Evolutionary conservation across 2,888 invertebrate genomes (phyloP), one percentile per base, ranked within the genome.

Genomic region (Periphyllus acericola): DNA sequence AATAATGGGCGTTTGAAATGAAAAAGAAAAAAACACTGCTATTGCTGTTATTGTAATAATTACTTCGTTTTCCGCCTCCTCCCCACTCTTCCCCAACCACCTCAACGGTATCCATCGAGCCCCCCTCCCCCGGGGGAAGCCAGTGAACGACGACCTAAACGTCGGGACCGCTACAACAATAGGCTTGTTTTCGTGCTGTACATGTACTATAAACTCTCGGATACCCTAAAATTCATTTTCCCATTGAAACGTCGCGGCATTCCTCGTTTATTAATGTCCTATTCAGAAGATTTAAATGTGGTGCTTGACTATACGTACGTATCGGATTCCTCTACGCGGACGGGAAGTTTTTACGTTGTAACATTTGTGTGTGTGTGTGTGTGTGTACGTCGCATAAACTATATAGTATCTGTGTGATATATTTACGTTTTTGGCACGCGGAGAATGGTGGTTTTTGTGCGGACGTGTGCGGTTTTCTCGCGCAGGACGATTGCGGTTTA

Each of bases 361-460:
- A 8, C 8, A 68, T n/a, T 68, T 25, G 8, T 25, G 3, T 19
- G 25, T 14, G 21, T 32, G 25, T 3, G 34, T 32, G 66, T 8
- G 34, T 36, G 55, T 5, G 25, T 17, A 29, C 60, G 34, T 82
- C 82, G n/a, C 83, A 83, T 32, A 74, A 83, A 74, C 83, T 83
- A n/a, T 55, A 21, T 55, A 74, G 52, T 55, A 34, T 83, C 55
- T 74, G 55, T 83, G 72, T 83, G 25, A 83, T 74, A 83, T n/a
- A 71, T 82, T 55, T 55, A 25, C 55, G 34, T 74, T 74, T 83
- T 83, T 83, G 83, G 83, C 83, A 83, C 83, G 83, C 83, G 83
- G 83, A 83, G 74, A 55, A 71, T 36, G 74, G 82, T 83, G 74
- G 74, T 83, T 83, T 74, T 83, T 55, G 52, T 72, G 82, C 82